Evolutionary conservation across 37 sponge, comb jelly and placozoan species (phyloP).

Genomic region (Axinella damicornis): DNA sequence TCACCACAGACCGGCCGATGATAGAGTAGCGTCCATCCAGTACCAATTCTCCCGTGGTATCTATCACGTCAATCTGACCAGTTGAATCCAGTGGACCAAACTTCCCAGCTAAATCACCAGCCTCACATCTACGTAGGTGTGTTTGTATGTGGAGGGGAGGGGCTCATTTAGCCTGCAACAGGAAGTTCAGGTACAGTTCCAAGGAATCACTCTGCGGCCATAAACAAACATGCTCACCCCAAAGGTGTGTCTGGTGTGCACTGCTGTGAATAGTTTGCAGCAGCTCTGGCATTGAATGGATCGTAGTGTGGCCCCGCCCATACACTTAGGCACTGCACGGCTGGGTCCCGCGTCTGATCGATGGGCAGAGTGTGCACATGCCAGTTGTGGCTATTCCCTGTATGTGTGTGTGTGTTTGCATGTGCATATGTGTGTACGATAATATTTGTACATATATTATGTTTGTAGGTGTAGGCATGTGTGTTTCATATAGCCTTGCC

Average conservation of each 20-base stretch:
- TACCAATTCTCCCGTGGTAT: conserved; percentile 21
- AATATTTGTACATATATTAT: neutral
- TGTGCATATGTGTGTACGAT: neutral
- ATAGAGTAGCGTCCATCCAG: conserved; percentile 46
- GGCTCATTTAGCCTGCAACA: too few relatives aligned
- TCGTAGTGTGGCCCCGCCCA: conserved; percentile 61
- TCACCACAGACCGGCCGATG: conserved; percentile 59
- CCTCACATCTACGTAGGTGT: conserved; percentile 53
- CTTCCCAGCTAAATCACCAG: conserved; percentile 69
- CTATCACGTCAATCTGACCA: neutral
- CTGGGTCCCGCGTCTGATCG: conserved; percentile 43
- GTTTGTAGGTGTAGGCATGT: neutral
- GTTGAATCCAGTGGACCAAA: conserved; percentile 43
- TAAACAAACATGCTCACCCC: too few relatives aligned
- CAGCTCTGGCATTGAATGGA: conserved; percentile 25
- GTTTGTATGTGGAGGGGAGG: neutral
- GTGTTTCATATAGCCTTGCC: too few relatives aligned
- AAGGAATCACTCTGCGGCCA: too few relatives aligned
- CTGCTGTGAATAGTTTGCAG: neutral
- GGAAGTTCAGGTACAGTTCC: too few relatives aligned
- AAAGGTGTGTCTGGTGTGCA: conserved; percentile 16
- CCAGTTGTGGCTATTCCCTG: conserved; percentile 36
- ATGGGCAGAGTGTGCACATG: conserved; percentile 67
- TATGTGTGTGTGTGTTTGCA: too few relatives aligned
- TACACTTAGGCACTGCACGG: conserved; percentile 18